Evolutionary conservation across 2,888 invertebrate genomes (phyloP), one percentile per base, ranked within the genome.

Genomic region (Lycophotia porphyrea): DNA sequence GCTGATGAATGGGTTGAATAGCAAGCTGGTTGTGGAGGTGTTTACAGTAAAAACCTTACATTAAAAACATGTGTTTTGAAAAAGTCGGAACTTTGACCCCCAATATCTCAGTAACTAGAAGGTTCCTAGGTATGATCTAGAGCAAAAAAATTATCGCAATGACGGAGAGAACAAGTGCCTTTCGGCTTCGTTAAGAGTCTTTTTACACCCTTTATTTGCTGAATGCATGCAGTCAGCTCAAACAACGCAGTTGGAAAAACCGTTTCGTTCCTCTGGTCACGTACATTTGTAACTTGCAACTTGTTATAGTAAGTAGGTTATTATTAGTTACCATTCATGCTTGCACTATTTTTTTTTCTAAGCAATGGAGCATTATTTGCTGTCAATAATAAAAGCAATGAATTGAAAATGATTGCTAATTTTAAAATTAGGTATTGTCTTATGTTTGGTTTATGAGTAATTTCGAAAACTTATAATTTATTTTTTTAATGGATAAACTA

Each of bases 221-320:
- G n/a, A n/a, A n/a, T 7, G 61, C 66, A 77, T 60, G 18, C n/a
- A 39, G 31, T 13, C 67, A 8, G 72, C 60, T n/a, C 39, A 49
- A n/a, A 31, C 71, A 18, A 58, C 71, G 80, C 66, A 64, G 21
- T 63, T 58, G 71, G 82, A 55, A 82, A 83, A 72, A 49, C 80
- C 83, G 66, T 34, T 80, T n/a, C 80, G 76, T 76, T 83, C 8
- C 58, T 64, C 44, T 3, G 63, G 72, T 82, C 80, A 82, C 82
- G 82, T 82, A 80, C 21, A 13, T 47, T 1, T 31, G 42, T 65
- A 74, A 67, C 44, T 63, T 65, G 65, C 71, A 75, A 49, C 24
- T 78, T 47, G 24, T 24, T n/a, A n/a, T n/a, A 49, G 21, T 66
- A 74, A 69, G 61, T 78, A 49, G 79, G 82, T 44, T 68, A 60